These are phyloP conservation scores for Epicampocera succincta DNA, from an alignment of 2,888 invertebrate genomes.

Conservation along the genomic window DNA sequence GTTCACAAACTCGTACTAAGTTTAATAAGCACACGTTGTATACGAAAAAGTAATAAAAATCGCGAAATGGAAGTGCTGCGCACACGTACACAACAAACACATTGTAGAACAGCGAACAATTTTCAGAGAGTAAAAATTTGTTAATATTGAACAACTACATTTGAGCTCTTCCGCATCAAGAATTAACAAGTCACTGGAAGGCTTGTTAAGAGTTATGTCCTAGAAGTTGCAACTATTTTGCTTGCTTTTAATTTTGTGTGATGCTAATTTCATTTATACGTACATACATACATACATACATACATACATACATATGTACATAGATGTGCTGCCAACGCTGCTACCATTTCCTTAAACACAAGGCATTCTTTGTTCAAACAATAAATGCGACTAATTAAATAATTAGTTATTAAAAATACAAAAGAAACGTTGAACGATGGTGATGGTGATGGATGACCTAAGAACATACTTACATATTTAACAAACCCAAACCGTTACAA, in stretches of 20 bases:
- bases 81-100: not conserved
- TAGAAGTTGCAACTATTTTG: too few species aligned
- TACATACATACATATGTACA: too few species aligned
- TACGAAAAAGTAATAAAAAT: conserved; percentile 14
- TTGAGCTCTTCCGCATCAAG: conserved; percentile 41
- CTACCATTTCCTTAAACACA: not conserved
- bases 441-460: conserved; percentile 7
- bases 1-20: conserved; percentile 7
- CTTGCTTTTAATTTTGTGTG: too few species aligned
- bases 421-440: conserved; percentile 19
- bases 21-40: not conserved
- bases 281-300: too few species aligned
- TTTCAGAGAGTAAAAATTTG: conserved; percentile 28
- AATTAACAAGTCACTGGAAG: conserved; percentile 37
- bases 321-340: too few species aligned
- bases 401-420: conserved; percentile 32
- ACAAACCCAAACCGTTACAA: not conserved
- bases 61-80: conserved; percentile 40
- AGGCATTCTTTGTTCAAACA: conserved; percentile 25
- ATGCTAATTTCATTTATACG: too few species aligned
- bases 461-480: conserved; percentile 1
- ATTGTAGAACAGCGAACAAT: not conserved
- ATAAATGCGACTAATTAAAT: conserved; percentile 51
- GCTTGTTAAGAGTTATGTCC: too few species aligned
- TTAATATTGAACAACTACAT: conserved; percentile 35